Evolutionary conservation across 1,140 invertebrate species (phyloP), one percentile per base, ranked within the genome.

Genomic region (Mylabris phalerata): DNA sequence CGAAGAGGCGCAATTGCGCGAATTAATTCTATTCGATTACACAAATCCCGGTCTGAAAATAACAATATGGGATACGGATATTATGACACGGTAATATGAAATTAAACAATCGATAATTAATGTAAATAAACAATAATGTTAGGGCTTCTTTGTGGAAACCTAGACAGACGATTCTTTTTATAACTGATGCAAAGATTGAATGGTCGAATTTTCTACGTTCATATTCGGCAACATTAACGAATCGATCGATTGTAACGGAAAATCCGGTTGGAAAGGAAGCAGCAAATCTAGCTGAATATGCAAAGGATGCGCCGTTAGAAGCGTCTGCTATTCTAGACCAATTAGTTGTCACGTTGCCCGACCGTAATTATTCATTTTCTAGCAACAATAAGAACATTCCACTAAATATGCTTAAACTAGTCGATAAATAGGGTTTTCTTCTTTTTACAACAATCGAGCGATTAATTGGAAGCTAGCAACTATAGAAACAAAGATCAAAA

Each of bases 221-320:
- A 3, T 64, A 71, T 6, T 61, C 69, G 3, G 69, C 75, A 1
- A 65, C 61, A 19, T 59, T 74, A 9, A 70, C 72, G 26, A 64
- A 69, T 0, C 70, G 73, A 19, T 75, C 72, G 9, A 74, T 82
- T 24, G 61, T 81, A 44, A 82, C 80, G 0, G 78, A 79, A 62
- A 75, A 80, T 67, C 80, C 80, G 51, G 69, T 77, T 55, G 76
- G 75, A 0, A 62, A 71, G 6, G 79, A 82, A 61, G 78, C 77
- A 0, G 73, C 79, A 50, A 62, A 73, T 0, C 65, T 82, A 38
- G 57, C 73, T 13, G 68, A 77, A 9, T 78, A 78, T 55, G 74
- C 77, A 7, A 60, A 63, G 50, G 64, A 48, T 49, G 70, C 68
- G 24, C 58, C 63, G 13, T 60, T 73, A 42, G 57, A 66, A 47